These are phyloP conservation scores for Tiphia femorata DNA, from an alignment of 2,888 invertebrate species.

Conservation along the genomic window DNA sequence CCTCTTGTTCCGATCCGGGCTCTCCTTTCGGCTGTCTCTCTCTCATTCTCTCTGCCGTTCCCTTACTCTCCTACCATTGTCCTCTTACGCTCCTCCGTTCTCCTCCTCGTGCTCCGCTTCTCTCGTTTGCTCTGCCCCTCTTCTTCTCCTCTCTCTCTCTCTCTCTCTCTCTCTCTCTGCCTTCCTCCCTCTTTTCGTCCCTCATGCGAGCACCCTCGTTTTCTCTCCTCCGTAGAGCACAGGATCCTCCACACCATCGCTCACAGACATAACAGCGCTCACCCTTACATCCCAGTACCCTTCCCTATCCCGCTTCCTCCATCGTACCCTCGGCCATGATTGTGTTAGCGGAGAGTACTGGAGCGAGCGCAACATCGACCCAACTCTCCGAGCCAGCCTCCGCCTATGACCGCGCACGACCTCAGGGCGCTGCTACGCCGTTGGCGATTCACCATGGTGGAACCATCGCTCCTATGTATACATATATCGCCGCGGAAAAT, in stretches of 20 bases:
- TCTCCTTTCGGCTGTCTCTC: background rate
- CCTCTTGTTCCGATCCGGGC: constrained; percentile 8
- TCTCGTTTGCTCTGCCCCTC: constrained; percentile 5
- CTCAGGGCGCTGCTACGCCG: constrained; percentile 30
- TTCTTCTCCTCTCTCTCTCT: constrained; percentile 4
- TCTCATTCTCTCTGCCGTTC: constrained; percentile 5
- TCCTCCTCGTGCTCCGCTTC: no score
- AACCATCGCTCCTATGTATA: constrained; percentile 13
- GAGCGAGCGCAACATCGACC: constrained; percentile 55
- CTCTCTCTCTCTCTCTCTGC: constrained; percentile 10
- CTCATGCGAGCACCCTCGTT: background rate
- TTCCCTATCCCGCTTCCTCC: constrained; percentile 22
- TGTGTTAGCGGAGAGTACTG: constrained; percentile 26
- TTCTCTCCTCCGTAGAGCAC: no score
- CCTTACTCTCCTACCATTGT: no score
- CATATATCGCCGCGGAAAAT: constrained; percentile 20
- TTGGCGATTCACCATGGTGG: constrained; percentile 25
- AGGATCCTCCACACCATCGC: constrained; percentile 6
- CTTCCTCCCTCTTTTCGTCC: background rate
- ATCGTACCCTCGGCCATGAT: constrained; percentile 24
- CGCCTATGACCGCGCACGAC: constrained; percentile 39
- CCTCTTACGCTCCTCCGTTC: no score
- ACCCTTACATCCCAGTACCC: constrained; percentile 37
- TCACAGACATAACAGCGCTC: constrained; percentile 24
- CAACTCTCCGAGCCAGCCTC: constrained; percentile 36